These are phyloP conservation scores for Pseudochirops cupreus DNA, from an alignment of 2,797 vertebrate species.

Conservation along the genomic window DNA sequence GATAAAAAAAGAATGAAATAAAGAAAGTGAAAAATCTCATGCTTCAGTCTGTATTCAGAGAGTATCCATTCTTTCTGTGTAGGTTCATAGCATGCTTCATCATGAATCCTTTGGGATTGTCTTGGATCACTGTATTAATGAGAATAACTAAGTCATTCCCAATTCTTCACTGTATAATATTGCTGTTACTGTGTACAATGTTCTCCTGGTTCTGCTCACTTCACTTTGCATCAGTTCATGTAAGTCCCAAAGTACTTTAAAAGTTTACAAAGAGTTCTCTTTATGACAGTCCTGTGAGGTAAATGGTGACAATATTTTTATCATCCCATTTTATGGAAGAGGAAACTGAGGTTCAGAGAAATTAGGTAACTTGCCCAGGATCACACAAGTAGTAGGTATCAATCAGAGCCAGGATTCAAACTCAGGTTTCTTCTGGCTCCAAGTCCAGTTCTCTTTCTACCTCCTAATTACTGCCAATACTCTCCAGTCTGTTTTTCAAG, in stretches of 20 bases:
- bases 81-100: not conserved
- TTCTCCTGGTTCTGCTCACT: not conserved
- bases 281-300: not conserved
- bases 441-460: not conserved
- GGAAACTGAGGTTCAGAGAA: not conserved
- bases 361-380: not conserved
- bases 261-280: not conserved
- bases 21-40: not conserved
- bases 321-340: not conserved
- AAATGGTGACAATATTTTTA: not conserved
- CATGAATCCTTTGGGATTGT: not conserved
- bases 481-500: not conserved
- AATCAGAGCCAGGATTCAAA: not conserved
- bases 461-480: not conserved
- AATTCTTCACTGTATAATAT: not conserved
- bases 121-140: not conserved
- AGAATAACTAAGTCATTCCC: not conserved
- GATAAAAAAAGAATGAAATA: not conserved
- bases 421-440: not conserved
- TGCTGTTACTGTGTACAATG: not conserved
- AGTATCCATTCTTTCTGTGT: not conserved
- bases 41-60: not conserved
- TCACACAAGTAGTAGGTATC: not conserved
- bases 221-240: not conserved
- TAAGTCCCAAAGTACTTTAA: not conserved